These are phyloP conservation scores for Micromys minutus DNA, from an alignment of 2,113 vertebrate genomes.

Conservation along the genomic window DNA sequence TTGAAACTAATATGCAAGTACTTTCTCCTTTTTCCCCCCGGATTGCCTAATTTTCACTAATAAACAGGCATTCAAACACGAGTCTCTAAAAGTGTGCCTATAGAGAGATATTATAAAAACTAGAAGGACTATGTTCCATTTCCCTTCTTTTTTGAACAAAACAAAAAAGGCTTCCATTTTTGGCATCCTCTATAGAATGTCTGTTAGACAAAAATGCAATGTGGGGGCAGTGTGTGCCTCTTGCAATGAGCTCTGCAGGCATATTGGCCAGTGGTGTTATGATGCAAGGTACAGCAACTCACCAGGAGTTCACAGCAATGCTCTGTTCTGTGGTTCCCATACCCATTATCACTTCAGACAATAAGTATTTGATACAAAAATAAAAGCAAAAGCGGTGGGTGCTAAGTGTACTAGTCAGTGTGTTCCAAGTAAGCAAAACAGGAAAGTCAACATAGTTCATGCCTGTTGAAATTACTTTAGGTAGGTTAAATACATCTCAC, in stretches of 20 bases:
- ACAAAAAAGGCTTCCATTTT: constrained; percentile 50
- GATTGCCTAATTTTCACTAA: constrained; percentile 45
- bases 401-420: constrained; percentile 79
- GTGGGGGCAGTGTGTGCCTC: constrained; percentile 57
- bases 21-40: neutral
- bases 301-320: constrained; percentile 74
- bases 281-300: constrained; percentile 60
- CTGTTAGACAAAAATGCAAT: constrained; percentile 55
- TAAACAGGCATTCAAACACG: constrained; percentile 27
- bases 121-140: neutral
- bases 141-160: constrained; percentile 34
- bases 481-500: constrained; percentile 82
- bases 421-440: constrained; percentile 69
- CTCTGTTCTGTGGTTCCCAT: constrained; percentile 76
- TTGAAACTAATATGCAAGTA: constrained; percentile 15
- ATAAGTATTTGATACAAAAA: constrained; percentile 85
- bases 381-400: constrained; percentile 83
- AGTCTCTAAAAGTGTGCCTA: constrained; percentile 39
- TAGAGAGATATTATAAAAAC: constrained; percentile 65
- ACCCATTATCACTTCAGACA: constrained; percentile 79
- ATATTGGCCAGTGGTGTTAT: constrained; percentile 75
- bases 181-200: constrained; percentile 47
- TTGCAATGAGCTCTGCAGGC: constrained; percentile 63
- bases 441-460: constrained; percentile 82
- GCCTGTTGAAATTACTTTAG: constrained; percentile 84